Base-by-base conservation (phyloP, 2,113 vertebrate species). In the Nothocercus nigrocapillus region DNA sequence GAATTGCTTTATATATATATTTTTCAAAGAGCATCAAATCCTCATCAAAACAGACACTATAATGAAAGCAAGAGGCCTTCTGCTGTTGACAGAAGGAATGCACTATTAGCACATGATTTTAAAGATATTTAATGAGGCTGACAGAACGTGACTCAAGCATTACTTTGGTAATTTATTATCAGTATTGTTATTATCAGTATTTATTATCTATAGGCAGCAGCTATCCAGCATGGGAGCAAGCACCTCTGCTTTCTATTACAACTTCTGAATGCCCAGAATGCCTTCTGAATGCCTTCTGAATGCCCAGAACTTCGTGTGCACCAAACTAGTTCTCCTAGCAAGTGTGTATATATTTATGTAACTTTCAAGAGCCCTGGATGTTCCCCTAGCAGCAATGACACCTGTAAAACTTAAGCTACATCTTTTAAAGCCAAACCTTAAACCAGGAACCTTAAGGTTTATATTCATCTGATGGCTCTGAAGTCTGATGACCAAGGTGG, bases 1-100 rank as follows among this genome's bases (percentile, higher is more conserved):
- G 96, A 96, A 94, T 91, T 92, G 87, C 73, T 94, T 91, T 93
- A 94, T 70, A 93, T 89, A 11, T 91, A 49, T 90, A 79, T 96
- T 94, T 97, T 92, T 96, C 89, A 86, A 96, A 95, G 79, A 88
- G 79, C 82, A 94, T 69, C 78, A 87, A 89, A 78, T 85, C 53
- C 78, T 82, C 77, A 86, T 93, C 74, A 79, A 79, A 93, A 93
- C 92, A 95, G 90, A 62, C 45, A 12, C 84, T n/a, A 84, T 8
- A 64, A 61, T 10, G 59, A 75, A 47, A 83, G 74, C 84, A 42
- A 27, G 36, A 3, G 0, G 34, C 90, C 79, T 81, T 66, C 70
- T 11, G 7, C 89, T 95, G 8, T 85, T 94, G 95, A 95, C 91
- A 94, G 87, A 91, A 74, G 88, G 54, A 27, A 66, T 1, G 15